Conservation (phyloP, 2,113 vertebrate species). For the Monarcha castaneiventris region DNA sequence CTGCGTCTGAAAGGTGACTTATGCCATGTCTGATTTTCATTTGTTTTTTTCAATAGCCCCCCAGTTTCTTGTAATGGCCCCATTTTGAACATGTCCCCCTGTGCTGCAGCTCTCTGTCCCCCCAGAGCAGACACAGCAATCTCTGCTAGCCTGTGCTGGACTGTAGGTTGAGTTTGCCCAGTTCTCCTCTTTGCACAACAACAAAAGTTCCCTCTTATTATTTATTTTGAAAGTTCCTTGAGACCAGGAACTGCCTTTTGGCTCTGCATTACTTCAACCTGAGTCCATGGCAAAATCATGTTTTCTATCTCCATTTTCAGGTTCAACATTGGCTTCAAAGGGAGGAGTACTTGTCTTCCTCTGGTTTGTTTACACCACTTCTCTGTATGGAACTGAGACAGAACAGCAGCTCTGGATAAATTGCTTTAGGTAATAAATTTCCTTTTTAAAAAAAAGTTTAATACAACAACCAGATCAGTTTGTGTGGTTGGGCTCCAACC, state of each 20-base stretch:
- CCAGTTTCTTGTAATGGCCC: not conserved
- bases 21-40: not conserved
- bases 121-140: not conserved
- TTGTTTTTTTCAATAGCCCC: not conserved
- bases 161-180: not conserved
- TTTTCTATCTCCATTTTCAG: not conserved
- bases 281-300: not conserved
- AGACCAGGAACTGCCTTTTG: not conserved
- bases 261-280: not conserved
- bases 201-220: not conserved
- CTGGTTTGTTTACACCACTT: not conserved
- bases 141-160: not conserved
- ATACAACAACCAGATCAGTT: not conserved
- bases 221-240: not conserved
- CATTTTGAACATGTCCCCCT: not conserved
- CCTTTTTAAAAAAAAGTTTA: not conserved
- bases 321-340: not conserved
- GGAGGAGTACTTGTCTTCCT: not conserved
- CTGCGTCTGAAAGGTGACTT: not conserved
- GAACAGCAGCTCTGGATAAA: not conserved
- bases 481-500: not conserved
- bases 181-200: not conserved
- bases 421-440: not conserved
- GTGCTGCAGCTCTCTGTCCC: not conserved
- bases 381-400: not conserved